phyloP scores from a whole-genome alignment of 2,113 vertebrate species.

The Opisthocomus hoazin region DNA sequence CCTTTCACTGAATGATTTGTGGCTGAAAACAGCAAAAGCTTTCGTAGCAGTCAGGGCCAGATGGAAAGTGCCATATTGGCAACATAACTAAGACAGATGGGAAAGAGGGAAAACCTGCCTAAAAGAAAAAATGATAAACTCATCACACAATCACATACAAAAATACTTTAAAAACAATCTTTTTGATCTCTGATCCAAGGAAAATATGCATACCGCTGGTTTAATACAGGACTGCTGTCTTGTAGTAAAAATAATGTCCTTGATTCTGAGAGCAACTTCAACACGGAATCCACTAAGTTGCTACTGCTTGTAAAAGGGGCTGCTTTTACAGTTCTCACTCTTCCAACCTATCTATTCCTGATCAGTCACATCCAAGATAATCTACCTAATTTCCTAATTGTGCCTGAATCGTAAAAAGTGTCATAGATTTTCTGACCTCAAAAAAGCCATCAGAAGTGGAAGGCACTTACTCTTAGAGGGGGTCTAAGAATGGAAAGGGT shows the following conservation, averaged over 20 bases:
- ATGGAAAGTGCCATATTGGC: slow-evolving; percentile 64
- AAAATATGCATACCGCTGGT: neutral
- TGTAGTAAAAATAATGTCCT: neutral
- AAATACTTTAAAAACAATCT: slow-evolving; percentile 50
- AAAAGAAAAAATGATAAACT: slow-evolving; percentile 38
- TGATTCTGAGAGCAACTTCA: neutral
- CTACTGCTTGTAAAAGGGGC: neutral
- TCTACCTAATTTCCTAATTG: neutral
- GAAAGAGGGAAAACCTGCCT: slow-evolving; percentile 56
- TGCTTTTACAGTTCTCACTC: neutral
- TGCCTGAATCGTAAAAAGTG: neutral
- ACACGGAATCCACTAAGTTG: neutral
- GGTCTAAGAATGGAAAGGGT: neutral
- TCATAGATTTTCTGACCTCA: neutral
- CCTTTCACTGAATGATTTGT: slow-evolving; percentile 7
- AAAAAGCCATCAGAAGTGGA: neutral
- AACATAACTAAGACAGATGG: slow-evolving; percentile 59
- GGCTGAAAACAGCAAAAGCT: slow-evolving; percentile 62
- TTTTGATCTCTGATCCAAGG: slow-evolving; percentile 53
- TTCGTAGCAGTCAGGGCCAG: slow-evolving; percentile 48
- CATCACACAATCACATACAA: slow-evolving; percentile 33
- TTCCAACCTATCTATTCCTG: neutral
- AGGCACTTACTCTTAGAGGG: neutral
- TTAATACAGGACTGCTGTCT: neutral
- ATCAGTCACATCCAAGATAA: neutral